A percentile compares a stretch with the other conserved stretches of the same genome.
Evolutionary conservation across 2,888 invertebrate species (phyloP).

Genomic region (Stramonita haemastoma): DNA sequence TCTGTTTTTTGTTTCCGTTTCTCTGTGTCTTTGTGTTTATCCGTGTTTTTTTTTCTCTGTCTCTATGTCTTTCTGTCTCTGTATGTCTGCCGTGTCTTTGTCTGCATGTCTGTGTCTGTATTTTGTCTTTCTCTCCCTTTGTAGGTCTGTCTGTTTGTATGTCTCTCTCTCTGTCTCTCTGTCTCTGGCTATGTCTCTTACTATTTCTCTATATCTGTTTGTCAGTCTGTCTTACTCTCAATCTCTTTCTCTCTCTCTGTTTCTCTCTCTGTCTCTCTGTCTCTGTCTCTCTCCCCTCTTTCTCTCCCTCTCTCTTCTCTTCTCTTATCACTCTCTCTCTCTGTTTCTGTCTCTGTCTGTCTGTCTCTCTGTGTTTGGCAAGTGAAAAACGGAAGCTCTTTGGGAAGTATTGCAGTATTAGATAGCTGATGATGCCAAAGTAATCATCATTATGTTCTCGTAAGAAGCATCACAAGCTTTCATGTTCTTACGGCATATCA

Average conservation of each 20-base stretch:
- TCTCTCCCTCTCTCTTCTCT: not conserved
- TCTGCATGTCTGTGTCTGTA: not conserved
- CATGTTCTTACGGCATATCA: no score
- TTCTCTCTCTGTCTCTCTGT: not conserved
- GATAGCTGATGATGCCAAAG: no score
- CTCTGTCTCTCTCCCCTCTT: not conserved
- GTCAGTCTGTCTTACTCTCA: not conserved
- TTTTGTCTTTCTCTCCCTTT: not conserved
- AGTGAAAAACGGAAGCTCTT: no score
- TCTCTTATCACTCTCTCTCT: not conserved
- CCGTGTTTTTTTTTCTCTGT: not conserved
- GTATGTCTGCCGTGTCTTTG: not conserved
- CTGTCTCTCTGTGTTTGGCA: not conserved
- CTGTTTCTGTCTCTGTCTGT: not conserved
- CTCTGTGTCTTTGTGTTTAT: not conserved
- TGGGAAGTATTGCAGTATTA: no score
- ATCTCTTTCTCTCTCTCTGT: not conserved
- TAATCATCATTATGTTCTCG: no score
- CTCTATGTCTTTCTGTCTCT: not conserved
- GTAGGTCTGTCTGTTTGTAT: not conserved
- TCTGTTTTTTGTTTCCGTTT: not conserved
- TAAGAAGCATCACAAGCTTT: no score
- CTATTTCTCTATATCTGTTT: not conserved
- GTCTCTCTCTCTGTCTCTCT: not conserved
- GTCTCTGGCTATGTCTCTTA: not conserved